Conservation (phyloP, 2,888 invertebrate species). For the Deroplatys truncata region DNA sequence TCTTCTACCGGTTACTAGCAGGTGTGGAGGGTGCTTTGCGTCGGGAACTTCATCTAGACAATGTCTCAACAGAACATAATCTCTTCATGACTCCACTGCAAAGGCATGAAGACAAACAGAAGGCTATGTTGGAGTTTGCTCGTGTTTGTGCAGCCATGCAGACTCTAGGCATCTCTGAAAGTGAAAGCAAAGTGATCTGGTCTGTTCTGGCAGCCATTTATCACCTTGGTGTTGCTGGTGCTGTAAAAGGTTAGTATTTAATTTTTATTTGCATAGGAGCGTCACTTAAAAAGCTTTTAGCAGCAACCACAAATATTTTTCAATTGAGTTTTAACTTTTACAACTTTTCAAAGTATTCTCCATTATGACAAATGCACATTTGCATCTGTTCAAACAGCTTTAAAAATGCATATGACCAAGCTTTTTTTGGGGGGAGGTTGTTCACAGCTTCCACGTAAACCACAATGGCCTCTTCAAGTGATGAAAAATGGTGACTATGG, state of each 20-base stretch:
- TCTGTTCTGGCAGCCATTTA: conserved; percentile 88
- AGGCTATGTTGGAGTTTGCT: conserved; percentile 76
- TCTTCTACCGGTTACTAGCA: conserved; percentile 66
- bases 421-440: too few relatives aligned
- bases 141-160: conserved; percentile 75
- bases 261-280: not conserved
- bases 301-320: too few relatives aligned
- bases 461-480: too few relatives aligned
- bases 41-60: conserved; percentile 79
- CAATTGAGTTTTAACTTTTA: too few relatives aligned
- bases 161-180: conserved; percentile 67
- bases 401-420: too few relatives aligned
- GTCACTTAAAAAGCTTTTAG: too few relatives aligned
- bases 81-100: conserved; percentile 74
- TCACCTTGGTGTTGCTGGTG: conserved; percentile 86
- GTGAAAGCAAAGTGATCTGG: conserved; percentile 81
- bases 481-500: too few relatives aligned
- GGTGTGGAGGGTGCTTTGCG: conserved; percentile 63
- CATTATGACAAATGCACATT: too few relatives aligned
- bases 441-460: too few relatives aligned
- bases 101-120: conserved; percentile 73
- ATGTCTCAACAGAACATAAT: conserved; percentile 62
- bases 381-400: too few relatives aligned
- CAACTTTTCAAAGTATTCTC: too few relatives aligned
- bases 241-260: conserved; percentile 58